These are phyloP conservation scores for Megastigmus dorsalis DNA, from an alignment of 2,888 invertebrate species.

Conservation along the genomic window DNA sequence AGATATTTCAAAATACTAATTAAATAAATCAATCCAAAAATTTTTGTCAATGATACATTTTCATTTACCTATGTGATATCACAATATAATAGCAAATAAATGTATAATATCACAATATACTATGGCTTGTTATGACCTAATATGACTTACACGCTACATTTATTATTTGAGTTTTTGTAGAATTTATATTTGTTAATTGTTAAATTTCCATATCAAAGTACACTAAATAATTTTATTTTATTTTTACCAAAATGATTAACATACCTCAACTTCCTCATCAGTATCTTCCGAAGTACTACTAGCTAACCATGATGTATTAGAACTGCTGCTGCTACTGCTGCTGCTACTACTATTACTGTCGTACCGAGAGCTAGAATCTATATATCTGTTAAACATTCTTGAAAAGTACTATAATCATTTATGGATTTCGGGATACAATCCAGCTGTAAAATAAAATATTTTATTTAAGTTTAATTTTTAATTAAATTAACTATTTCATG, in stretches of 20 bases:
- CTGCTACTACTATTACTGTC: not conserved
- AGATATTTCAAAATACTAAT: not conserved
- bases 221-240: not conserved
- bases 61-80: too few species aligned
- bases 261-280: not conserved
- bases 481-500: too few species aligned
- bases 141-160: too few species aligned
- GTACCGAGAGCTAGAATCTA: too few species aligned
- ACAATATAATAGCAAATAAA: not conserved
- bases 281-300: not conserved
- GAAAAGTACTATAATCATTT: too few species aligned
- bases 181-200: not conserved
- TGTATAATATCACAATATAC: too few species aligned
- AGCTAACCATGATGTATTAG: not conserved
- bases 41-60: not conserved
- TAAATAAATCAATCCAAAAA: not conserved
- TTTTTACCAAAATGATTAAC: not conserved
- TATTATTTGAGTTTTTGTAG: too few species aligned
- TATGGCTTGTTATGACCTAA: too few species aligned
- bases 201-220: not conserved
- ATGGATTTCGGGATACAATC: too few species aligned
- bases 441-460: too few species aligned
- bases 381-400: too few species aligned
- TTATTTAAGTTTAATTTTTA: too few species aligned
- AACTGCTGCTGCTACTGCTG: not conserved